phyloP scores from a whole-genome alignment of 2,797 vertebrate species.

The Tadarida brasiliensis region DNA sequence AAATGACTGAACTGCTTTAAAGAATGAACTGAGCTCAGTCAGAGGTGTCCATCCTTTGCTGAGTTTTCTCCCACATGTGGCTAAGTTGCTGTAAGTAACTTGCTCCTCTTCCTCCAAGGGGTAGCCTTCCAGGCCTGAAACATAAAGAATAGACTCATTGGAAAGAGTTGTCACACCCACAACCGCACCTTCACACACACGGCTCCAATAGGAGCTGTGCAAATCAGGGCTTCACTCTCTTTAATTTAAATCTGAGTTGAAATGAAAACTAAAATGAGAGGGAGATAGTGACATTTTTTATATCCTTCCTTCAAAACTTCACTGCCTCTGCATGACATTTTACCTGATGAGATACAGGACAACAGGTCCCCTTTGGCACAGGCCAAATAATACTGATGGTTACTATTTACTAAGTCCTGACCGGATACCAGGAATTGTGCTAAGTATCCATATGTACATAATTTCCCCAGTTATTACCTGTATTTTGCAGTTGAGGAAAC shows the following conservation, averaged over 20 bases:
- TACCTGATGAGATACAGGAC: not conserved
- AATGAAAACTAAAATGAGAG: not conserved
- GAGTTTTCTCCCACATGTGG: fast-evolving
- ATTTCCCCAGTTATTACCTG: not conserved
- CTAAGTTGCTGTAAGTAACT: not conserved
- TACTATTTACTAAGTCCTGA: not conserved
- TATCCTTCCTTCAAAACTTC: not conserved
- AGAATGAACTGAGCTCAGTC: not conserved
- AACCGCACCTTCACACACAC: not conserved
- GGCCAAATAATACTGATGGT: not conserved
- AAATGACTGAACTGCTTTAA: not conserved
- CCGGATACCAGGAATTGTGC: not conserved
- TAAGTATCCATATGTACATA: not conserved
- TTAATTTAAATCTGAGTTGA: not conserved
- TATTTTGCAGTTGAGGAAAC: conserved; percentile 34
- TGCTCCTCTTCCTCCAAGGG: not conserved
- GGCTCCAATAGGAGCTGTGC: not conserved
- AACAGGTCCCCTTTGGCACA: not conserved
- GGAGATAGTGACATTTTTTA: not conserved
- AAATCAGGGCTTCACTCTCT: not conserved
- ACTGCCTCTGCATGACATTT: not conserved
- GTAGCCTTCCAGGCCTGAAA: fast-evolving
- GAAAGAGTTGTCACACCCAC: not conserved
- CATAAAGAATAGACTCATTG: too few relatives aligned
- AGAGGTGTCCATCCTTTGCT: not conserved